These are phyloP conservation scores for Perca schrenkii DNA, from an alignment of 2,113 vertebrate genomes.

Conservation along the genomic window DNA sequence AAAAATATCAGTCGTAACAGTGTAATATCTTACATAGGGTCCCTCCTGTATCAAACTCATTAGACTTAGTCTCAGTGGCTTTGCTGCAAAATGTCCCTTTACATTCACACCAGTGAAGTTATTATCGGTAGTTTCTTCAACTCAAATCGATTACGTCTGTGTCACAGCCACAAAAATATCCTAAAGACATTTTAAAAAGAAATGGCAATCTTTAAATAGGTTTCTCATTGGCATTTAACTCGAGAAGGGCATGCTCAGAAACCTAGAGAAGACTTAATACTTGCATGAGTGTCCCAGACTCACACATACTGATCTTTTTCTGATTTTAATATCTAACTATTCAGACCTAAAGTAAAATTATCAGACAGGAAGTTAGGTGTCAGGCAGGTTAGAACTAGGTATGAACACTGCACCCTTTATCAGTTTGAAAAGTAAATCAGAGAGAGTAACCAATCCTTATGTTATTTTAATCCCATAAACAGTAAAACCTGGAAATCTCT, in stretches of 20 bases:
- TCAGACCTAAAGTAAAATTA: not conserved
- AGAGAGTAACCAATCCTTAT: not conserved
- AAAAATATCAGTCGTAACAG: conserved; percentile 21
- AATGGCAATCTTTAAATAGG: not conserved
- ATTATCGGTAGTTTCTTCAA: conserved; percentile 6
- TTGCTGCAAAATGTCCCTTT: conserved; percentile 7
- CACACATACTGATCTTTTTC: not conserved
- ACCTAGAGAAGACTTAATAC: not conserved
- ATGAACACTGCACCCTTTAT: not conserved
- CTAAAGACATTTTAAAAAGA: not conserved
- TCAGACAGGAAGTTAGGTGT: not conserved
- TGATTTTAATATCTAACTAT: not conserved
- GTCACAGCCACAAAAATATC: not conserved
- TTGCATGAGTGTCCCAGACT: not conserved
- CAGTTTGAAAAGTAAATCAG: not conserved
- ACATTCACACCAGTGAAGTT: conserved; percentile 7
- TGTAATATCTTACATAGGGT: not conserved
- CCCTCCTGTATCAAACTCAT: conserved; percentile 1
- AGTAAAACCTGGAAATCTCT: not conserved
- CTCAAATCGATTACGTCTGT: not conserved
- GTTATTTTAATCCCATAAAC: not conserved
- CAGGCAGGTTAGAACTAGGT: not conserved
- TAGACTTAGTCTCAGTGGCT: not conserved
- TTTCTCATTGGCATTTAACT: conserved; percentile 19
- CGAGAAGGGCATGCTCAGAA: not conserved